These are phyloP conservation scores for Coendou prehensilis DNA, from an alignment of 2,797 vertebrate genomes.

Conservation along the genomic window DNA sequence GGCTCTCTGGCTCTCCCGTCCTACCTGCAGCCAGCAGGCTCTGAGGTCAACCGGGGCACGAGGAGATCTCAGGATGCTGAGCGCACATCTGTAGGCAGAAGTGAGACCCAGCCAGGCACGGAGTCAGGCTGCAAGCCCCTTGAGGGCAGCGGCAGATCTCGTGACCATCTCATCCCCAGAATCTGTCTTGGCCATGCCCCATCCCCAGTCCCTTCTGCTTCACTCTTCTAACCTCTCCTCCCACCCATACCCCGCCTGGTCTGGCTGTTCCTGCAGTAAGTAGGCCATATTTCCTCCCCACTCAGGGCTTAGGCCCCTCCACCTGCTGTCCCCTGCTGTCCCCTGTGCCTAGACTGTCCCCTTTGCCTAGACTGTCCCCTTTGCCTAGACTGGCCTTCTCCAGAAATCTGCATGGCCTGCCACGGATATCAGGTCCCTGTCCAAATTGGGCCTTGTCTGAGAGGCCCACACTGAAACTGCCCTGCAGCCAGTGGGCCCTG, in stretches of 20 bases:
- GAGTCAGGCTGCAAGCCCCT: background rate
- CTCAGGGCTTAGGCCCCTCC: background rate
- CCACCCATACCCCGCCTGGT: no score
- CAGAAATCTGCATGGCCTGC: background rate
- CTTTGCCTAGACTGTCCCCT: background rate
- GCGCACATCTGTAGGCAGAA: background rate
- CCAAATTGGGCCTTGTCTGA: background rate
- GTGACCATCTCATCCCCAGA: background rate
- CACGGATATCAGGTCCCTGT: background rate
- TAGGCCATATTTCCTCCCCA: fast-evolving
- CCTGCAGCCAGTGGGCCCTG: background rate
- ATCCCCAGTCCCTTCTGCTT: background rate
- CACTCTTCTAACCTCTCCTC: background rate
- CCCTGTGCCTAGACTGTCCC: background rate
- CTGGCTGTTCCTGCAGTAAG: background rate
- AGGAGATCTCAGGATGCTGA: background rate
- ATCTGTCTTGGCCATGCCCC: background rate
- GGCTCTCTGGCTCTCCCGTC: background rate
- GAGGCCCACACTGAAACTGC: background rate
- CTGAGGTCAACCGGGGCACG: background rate
- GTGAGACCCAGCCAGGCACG: background rate
- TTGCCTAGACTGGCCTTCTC: background rate
- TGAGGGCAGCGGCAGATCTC: background rate
- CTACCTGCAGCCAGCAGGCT: no score
- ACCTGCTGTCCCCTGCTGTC: background rate